Evolutionary conservation across 1,140 invertebrate species (phyloP), one percentile per base, ranked within the genome.

Genomic region (Vollenhovia emeryi): DNA sequence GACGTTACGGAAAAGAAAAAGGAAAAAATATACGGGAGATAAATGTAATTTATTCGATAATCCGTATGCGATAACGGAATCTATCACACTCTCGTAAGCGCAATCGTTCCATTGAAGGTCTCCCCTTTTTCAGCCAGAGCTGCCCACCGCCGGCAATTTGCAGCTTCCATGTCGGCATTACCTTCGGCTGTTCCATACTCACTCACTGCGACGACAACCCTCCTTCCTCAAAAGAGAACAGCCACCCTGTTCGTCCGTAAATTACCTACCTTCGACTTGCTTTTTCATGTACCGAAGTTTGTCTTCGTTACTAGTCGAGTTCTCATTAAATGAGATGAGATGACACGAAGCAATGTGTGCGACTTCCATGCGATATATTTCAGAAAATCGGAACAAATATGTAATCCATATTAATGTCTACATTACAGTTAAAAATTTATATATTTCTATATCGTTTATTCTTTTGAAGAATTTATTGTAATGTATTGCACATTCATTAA

Each of bases 61-160:
- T 27, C 24, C 36, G n/a, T 59, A 57, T 11, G 7, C 8, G 24
- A 60, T 45, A 15, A 45, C 60, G 27, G 7, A 30, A 78, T 27
- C 45, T 33, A 21, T 45, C 18, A 6, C 3, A 6, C 27, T 62
- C 27, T 60, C 13, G 11, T 30, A 60, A 76, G 30, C 27, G 13
- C 5, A 30, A 57, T 9, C 18, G 24, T 18, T 33, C 4, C 15
- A 36, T 45, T 3, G 50, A 15, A n/a, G 21, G 11, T 33, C 7
- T 50, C 36, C 1, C n/a, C n/a, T 62, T 48, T 18, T 7, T 40
- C 13, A 48, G 50, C 21, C 24, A 57, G 18, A 59, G 13, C 57
- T 59, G 27, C 24, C 33, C 43, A 30, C 27, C 45, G 59, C 30
- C 24, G 21, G 62, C 45, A 84, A 84, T 79, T 75, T 76, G 40